phyloP scores from a whole-genome alignment of 2,888 invertebrate genomes.

The Pammene fasciana region DNA sequence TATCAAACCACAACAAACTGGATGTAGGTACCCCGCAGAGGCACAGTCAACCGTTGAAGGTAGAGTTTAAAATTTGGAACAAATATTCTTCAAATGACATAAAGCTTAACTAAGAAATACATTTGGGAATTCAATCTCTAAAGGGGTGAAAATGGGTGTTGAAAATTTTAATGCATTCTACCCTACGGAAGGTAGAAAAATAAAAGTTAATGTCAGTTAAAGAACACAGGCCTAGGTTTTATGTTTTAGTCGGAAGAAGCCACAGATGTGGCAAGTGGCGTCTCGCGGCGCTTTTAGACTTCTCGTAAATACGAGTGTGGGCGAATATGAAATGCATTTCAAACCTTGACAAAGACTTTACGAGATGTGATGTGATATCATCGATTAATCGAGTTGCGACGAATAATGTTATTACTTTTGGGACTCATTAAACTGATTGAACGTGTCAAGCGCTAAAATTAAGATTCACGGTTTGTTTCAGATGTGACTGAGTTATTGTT shows the following conservation, averaged over 20 bases:
- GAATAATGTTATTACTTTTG: conserved; percentile 12
- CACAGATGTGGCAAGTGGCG: conserved; percentile 17
- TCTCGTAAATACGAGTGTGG: conserved; percentile 5
- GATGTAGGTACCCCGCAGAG: too few relatives aligned
- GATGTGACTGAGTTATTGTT: conserved; percentile 1
- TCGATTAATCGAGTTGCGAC: conserved; percentile 5
- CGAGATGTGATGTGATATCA: conserved; percentile 22
- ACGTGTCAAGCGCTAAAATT: conserved; percentile 7
- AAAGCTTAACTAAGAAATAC: too few relatives aligned
- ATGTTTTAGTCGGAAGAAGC: conserved; percentile 27
- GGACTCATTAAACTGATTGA: conserved; percentile 8
- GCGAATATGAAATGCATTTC: conserved; percentile 31
- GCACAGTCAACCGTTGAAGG: too few relatives aligned
- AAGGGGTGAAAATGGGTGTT: too few relatives aligned
- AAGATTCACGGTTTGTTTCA: conserved; percentile 8
- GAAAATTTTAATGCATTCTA: too few relatives aligned
- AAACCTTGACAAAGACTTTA: conserved; percentile 25
- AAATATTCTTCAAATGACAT: too few relatives aligned
- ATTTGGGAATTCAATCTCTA: too few relatives aligned
- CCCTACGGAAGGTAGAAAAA: neutral
- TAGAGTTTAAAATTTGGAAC: too few relatives aligned
- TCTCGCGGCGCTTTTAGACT: conserved; percentile 20
- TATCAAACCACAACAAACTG: too few relatives aligned
- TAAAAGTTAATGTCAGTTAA: neutral
- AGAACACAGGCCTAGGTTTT: conserved; percentile 4